Percentiles rank a stretch among this genome's conserved stretches.
Conservation (phyloP, 2,888 invertebrate genomes). For the Drosophila meridiana region DNA sequence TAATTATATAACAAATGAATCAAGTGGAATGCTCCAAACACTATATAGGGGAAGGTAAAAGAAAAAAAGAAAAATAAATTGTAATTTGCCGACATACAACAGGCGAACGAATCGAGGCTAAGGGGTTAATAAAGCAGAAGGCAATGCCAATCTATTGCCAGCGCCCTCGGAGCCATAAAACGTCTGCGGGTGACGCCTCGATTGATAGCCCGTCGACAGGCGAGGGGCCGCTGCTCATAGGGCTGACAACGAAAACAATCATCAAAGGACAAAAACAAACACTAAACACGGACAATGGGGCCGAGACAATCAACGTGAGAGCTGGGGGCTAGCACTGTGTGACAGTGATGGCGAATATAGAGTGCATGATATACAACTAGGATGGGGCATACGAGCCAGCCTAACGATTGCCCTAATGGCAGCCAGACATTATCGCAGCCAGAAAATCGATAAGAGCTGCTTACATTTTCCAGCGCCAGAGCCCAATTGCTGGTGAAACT, state of each 20-base stretch:
- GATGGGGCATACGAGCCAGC: not conserved
- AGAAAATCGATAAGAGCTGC: constrained; percentile 60
- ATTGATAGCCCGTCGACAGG: constrained; percentile 33
- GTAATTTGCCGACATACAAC: constrained; percentile 19
- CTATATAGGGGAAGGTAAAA: not conserved
- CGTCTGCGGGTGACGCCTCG: constrained; percentile 29
- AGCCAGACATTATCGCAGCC: constrained; percentile 33
- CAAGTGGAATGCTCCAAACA: not conserved
- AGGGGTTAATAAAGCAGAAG: constrained; percentile 30
- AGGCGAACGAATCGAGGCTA: constrained; percentile 13
- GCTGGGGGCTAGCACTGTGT: not conserved
- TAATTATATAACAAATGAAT: constrained; percentile 10
- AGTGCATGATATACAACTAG: constrained; percentile 21
- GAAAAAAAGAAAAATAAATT: not conserved
- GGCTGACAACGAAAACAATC: constrained; percentile 57
- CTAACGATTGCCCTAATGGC: constrained; percentile 29
- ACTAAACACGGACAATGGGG: constrained; percentile 37
- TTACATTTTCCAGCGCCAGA: not conserved
- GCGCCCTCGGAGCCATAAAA: constrained; percentile 8
- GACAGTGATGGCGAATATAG: constrained; percentile 29
- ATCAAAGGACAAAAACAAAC: constrained; percentile 48
- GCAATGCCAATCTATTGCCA: constrained; percentile 20
- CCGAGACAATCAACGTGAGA: constrained; percentile 16
- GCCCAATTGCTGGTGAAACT: constrained; percentile 47
- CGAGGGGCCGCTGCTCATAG: constrained; percentile 32